Evolutionary conservation across 2,113 vertebrate genomes (phyloP), one percentile per base, ranked within the genome.

Genomic region (Rhinoderma darwinii): DNA sequence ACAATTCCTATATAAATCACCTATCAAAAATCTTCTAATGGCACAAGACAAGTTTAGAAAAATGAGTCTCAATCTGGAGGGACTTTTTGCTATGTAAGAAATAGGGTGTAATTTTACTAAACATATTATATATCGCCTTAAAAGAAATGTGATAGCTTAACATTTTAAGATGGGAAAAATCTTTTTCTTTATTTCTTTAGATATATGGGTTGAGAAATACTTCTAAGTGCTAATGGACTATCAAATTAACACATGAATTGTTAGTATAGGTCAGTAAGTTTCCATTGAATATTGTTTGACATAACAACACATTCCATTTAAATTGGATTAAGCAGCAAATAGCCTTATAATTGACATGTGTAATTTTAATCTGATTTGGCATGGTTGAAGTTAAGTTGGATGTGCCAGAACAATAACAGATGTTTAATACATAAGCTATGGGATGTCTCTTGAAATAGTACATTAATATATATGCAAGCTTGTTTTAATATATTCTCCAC

Each of bases 191-290:
- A n/a, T n/a, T n/a, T n/a, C n/a, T n/a, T n/a, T n/a, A n/a, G n/a
- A n/a, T n/a, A n/a, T 39, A 11, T 39, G 30, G 50, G 32, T 84
- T 27, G 70, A 22, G 15, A 17, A 30, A 63, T 15, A 54, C 15
- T 84, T 54, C 35, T 43, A 15, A 76, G 59, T 39, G 17, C 7
- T 18, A 5, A 32, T 44, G 22, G 70, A 25, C 14, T 76, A 37
- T 27, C 22, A 59, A 11, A 84, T 83, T 50, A 66, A 63, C n/a
- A 30, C 43, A 17, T 32, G 37, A 83, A 51, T 73, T 84, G 30
- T 35, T 50, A 54, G 12, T 47, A 54, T 73, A 44, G 82, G 66
- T 84, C 82, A 84, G 10, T 73, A 39, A 43, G 68, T 70, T 84
- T 70, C 50, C 18, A 51, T 51, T 41, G 3, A 83, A 70, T 37